Base-by-base conservation (phyloP, 2,888 invertebrate species). In the Oscheius sp. region DNA sequence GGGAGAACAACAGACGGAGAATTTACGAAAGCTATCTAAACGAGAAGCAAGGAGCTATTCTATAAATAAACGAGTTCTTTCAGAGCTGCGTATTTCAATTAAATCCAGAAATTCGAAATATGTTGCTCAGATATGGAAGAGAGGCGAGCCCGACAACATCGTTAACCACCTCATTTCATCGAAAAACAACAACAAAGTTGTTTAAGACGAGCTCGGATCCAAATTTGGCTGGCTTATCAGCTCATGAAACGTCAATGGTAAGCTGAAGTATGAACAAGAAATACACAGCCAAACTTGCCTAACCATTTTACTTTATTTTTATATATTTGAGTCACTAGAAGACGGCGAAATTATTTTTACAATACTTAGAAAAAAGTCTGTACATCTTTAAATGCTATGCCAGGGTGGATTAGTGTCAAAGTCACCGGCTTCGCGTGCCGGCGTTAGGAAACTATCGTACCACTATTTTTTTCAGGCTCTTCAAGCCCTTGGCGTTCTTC, bases 391-490 rank as follows among this genome's bases (percentile, higher is more conserved):
- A n/a, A n/a, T n/a, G n/a, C n/a, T n/a, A n/a, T n/a, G n/a, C n/a
- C n/a, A n/a, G n/a, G n/a, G n/a, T n/a, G n/a, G n/a, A n/a, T n/a
- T 17, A 41, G 44, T 12, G 12, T n/a, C n/a, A 17, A 26, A 4
- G 50, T n/a, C n/a, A n/a, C n/a, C n/a, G n/a, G n/a, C n/a, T n/a
- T n/a, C n/a, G n/a, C n/a, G n/a, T n/a, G n/a, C n/a, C n/a, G n/a
- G n/a, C n/a, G n/a, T 36, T 14, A 36, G 36, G 22, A 9, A 54
- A 36, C 3, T 54, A 30, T 28, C 24, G 17, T 9, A 14, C 4
- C 38, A 49, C n/a, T n/a, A n/a, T n/a, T n/a, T n/a, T 26, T 33
- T 73, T 36, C 36, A 74, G 72, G 75, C 75, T 6, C 71, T 75
- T 8, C 68, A 59, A 12, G 75, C 75, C 3, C 64, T 75, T 20